Base-by-base conservation (phyloP, 2,113 vertebrate genomes). In the Atlantisia rogersi region DNA sequence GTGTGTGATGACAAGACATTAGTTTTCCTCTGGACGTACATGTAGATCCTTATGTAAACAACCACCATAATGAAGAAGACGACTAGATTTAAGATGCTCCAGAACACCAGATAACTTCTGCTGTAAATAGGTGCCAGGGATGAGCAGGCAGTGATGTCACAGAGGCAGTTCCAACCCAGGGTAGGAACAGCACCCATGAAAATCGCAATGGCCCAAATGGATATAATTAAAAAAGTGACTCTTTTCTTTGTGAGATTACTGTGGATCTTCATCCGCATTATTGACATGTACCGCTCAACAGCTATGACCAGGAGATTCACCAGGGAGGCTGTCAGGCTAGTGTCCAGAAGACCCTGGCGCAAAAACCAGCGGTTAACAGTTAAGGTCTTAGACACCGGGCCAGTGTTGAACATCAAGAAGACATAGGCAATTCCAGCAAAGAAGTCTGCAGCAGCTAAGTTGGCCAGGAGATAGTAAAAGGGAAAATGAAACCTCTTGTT, bases 141-240 rank as follows among this genome's bases (percentile, higher is more conserved):
- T 6, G 99, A 99, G 97, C 99, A 99, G 74, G 97, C 90, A 0
- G 88, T 91, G 90, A 99, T 98, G 96, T 98, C 97, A 91, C 99
- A 99, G 88, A 99, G 98, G 92, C 99, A 99, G 96, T 99, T 99
- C 99, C 99, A 99, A 50, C 99, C 99, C 90, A 99, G 90, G 4
- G 98, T 99, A 25, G 99, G 99, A 85, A 99, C 98, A 0, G 99
- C 98, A 3, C 99, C 99, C 99, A 99, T 99, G 88, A 99, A 98
- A 94, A 99, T 99, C 11, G 99, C 99, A 28, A 99, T 97, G 50
- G 96, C 98, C 99, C 99, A 99, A 88, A 99, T 98, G 1, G 98
- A 97, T 85, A 98, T 93, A 16, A 99, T 99, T 70, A 99, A 98
- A 93, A 99, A 97, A 1, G 98, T 99, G 96, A 99, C 99, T 84